A percentile compares a stretch with the other conserved stretches of the same genome.
Evolutionary conservation across 2,113 vertebrate genomes (phyloP).

Genomic region (Hippocampus abdominalis): DNA sequence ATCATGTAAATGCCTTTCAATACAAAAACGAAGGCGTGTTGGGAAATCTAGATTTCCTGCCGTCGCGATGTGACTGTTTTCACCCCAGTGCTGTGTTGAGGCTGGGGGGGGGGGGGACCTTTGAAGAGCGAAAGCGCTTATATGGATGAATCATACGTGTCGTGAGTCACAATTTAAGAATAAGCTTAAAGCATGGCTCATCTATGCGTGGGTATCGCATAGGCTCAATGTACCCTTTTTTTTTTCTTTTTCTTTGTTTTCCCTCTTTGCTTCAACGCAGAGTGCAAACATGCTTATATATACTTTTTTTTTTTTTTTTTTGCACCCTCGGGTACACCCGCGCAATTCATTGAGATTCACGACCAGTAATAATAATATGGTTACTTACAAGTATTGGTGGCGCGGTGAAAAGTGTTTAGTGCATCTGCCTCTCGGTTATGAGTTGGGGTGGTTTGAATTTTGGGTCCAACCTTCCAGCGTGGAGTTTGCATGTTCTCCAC

Average conservation of each 20-base stretch:
- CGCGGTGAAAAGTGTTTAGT: too few relatives aligned
- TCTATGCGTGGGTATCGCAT: constrained; percentile 29
- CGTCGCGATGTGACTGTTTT: constrained; percentile 18
- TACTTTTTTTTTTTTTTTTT: neutral
- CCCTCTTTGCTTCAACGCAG: neutral
- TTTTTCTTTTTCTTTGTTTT: neutral
- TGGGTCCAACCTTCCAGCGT: too few relatives aligned
- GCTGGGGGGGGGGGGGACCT: neutral
- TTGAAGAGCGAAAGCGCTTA: constrained; percentile 26
- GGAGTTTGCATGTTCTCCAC: too few relatives aligned
- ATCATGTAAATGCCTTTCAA: constrained; percentile 11
- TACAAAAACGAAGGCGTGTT: constrained; percentile 19
- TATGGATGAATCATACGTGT: constrained; percentile 41
- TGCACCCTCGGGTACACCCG: neutral
- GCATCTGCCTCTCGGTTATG: too few relatives aligned
- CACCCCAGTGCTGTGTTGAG: neutral
- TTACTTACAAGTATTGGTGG: too few relatives aligned
- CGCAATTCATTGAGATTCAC: neutral
- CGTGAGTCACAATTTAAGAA: constrained; percentile 38
- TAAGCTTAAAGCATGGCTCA: constrained; percentile 11
- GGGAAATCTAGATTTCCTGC: constrained; percentile 27
- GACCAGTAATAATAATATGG: too few relatives aligned
- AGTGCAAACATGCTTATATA: neutral
- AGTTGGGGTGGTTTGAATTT: too few relatives aligned
- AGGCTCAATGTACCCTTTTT: neutral